Evolutionary conservation across 2,888 invertebrate species (phyloP).

Genomic region (Clunio marinus): DNA sequence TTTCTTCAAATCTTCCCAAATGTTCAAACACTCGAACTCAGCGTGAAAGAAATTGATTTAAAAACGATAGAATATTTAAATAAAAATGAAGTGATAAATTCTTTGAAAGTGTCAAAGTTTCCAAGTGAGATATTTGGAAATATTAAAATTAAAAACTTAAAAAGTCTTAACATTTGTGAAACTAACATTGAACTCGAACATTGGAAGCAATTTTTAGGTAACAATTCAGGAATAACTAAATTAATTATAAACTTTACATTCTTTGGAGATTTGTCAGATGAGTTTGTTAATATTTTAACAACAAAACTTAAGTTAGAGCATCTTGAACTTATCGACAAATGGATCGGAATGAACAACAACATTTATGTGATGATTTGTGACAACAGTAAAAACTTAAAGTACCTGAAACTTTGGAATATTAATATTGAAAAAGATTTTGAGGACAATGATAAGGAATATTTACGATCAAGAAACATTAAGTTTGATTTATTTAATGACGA

Average conservation of each 20-base stretch:
- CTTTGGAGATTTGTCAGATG: conserved; percentile 4
- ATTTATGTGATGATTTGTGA: conserved; percentile 26
- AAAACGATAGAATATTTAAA: not conserved
- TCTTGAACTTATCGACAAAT: conserved; percentile 23
- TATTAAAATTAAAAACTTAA: conserved; percentile 1
- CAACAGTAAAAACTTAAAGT: conserved; percentile 13
- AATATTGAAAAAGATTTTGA: conserved; percentile 26
- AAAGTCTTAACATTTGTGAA: conserved; percentile 13
- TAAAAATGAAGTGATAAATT: not conserved
- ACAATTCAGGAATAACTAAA: conserved; percentile 21
- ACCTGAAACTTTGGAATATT: conserved; percentile 21
- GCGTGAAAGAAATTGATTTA: not conserved
- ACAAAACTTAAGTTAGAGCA: conserved; percentile 10
- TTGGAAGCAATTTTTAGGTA: conserved; percentile 8
- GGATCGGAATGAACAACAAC: conserved; percentile 12
- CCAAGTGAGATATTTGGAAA: conserved; percentile 21
- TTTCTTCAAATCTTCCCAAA: not conserved
- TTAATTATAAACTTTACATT: conserved; percentile 23
- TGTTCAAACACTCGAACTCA: not conserved
- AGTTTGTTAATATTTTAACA: not conserved
- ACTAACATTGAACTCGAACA: not conserved
- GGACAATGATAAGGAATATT: conserved; percentile 13
- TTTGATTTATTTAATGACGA: conserved; percentile 33
- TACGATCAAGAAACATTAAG: not conserved
- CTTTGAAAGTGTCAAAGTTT: conserved; percentile 10